Evolutionary conservation across 2,113 vertebrate species (phyloP), one percentile per base, ranked within the genome.

Genomic region (Cephalophus harveyi): DNA sequence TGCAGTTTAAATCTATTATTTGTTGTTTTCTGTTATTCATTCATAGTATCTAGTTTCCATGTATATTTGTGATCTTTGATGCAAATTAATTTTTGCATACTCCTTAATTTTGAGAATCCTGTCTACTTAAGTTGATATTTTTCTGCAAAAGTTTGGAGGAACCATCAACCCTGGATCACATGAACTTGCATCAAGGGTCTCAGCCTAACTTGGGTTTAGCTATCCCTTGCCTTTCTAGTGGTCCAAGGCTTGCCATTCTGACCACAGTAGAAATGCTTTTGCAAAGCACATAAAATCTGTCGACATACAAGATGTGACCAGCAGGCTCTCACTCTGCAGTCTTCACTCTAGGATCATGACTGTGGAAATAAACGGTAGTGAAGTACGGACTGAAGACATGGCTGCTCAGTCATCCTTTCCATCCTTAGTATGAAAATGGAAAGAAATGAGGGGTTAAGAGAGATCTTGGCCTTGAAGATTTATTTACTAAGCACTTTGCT

Each of bases 21-120:
- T 84, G 25, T 78, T 88, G 14, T 78, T 74, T 94, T 94, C 71
- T 94, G 30, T 93, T 88, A 85, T 62, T 81, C n/a, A 84, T n/a
- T 96, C 4, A 46, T n/a, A 16, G 9, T 81, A 15, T 82, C 92
- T 91, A 86, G 6, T 55, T 81, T 85, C 25, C 30, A 71, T 84
- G 8, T 67, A 14, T 90, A 83, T 76, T 91, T 81, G 8, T 89
- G 57, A 94, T 86, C 28, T 76, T 87, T 95, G 28, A 64, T 59
- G 36, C 25, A 79, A 89, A 76, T 27, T 95, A 85, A 50, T 92
- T 94, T 95, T 92, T 87, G 30, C 15, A 57, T 95, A 71, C 14
- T 86, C 46, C 96, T 87, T 82, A 67, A 78, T 92, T 85, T 91
- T 95, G 67, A 97, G 71, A 89, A 91, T 82, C 23, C 28, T 84